Base-by-base conservation (phyloP, 2,113 vertebrate species). In the Neopipo cinnamomea region DNA sequence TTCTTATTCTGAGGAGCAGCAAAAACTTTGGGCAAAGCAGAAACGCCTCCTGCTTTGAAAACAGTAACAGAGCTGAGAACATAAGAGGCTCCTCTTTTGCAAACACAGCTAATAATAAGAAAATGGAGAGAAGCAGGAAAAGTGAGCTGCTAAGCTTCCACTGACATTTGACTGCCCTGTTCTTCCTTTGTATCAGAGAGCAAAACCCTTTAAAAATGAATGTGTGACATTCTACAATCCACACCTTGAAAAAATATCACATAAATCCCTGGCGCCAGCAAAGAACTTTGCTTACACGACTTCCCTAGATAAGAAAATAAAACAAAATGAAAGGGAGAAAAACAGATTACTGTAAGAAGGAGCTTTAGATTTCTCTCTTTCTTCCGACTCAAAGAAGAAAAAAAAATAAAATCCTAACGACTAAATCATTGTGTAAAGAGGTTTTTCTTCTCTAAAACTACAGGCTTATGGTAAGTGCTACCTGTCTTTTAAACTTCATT, bases 191-290 rank as follows among this genome's bases (percentile, higher is more conserved):
- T 94, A 97, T 96, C 96, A 93, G 97, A 96, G 89, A 90, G 88
- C 68, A 96, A 81, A 92, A 96, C 72, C 96, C 91, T 97, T 98
- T 98, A 98, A 98, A 98, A 98, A 98, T 98, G 97, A 96, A 98
- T 97, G 96, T 95, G 91, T 98, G 97, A 97, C 97, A 97, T 98
- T 98, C 97, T 93, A 70, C 97, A 97, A 95, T 87, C 94, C 76
- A 20, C 91, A 97, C 95, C 97, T 96, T 95, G 93, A 87, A 97
- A 97, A 97, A 95, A 96, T 88, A 93, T 82, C 97, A 91, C 92
- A 96, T 80, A 95, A 89, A 96, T 94, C 67, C 90, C 80, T 78
- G 70, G 86, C 79, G 85, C 95, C 65, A 10, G 72, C 77, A 95
- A 93, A 41, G 49, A 96, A 90, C 65, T 95, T 71, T 91, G 73